Evolutionary conservation across 2,888 invertebrate species (phyloP), one percentile per base, ranked within the genome.

Genomic region (Acanthosepion esculentum): DNA sequence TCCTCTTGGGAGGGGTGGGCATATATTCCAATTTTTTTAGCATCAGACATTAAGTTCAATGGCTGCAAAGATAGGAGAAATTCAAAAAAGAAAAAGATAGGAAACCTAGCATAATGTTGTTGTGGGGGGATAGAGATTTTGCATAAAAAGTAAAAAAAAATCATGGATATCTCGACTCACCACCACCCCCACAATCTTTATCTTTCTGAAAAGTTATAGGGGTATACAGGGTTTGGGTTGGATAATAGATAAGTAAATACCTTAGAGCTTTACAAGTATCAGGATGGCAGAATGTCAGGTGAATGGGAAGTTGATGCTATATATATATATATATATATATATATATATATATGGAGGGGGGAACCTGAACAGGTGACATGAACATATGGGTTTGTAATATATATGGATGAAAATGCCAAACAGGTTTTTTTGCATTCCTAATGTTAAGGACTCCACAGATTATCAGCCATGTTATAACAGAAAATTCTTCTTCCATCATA

Each of bases 311-410:
- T n/a, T 78, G n/a, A 78, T n/a, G n/a, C 59, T 7, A 12, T 18
- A 59, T 20, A 23, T 59, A 7, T 59, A 50, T 12, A 15, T 50
- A 15, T 23, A 26, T 23, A 23, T 12, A 33, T 10, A 12, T 78
- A 33, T n/a, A 41, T 41, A 41, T 41, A 41, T 41, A 41, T 41
- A 41, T 41, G 3, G 41, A 41, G 41, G 41, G 3, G 41, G n/a
- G 33, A 78, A 78, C n/a, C 78, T 78, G 78, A 78, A 78, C 78
- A 78, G 78, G 78, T 78, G 78, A 78, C 78, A 78, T 78, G n/a
- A 78, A 78, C 78, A 78, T 12, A n/a, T 78, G 78, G 78, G 78
- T 78, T 33, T 12, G 33, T 15, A 78, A n/a, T 12, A 15, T 10
- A 78, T 78, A 18, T 33, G 12, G 78, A 20, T 33, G 15, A 78